Evolutionary conservation across 2,797 vertebrate genomes (phyloP), one percentile per base, ranked within the genome.

Genomic region (Sebastes dallii): DNA sequence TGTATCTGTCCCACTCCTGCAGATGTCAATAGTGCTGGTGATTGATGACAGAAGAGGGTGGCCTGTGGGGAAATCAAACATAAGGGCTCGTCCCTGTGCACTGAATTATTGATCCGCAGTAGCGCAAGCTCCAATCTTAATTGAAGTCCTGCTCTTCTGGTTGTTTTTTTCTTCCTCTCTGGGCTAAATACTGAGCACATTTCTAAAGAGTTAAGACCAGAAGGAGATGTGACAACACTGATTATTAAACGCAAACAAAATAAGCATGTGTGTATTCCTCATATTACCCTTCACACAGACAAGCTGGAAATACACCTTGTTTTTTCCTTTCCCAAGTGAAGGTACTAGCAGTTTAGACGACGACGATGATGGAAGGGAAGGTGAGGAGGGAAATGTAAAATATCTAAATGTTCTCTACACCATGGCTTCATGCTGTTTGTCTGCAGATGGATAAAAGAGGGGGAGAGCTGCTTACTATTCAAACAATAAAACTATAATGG

Each of bases 21-120:
- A 74, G 16, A 18, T 10, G 78, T 86, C 91, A 78, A 85, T 84
- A 79, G 16, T 1, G 14, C 13, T 39, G 56, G 42, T 81, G 82
- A 89, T 66, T 79, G 79, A 91, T 66, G 79, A 71, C 29, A 42
- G 61, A 24, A 18, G 27, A 20, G 8, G 42, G 68, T 6, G 62
- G 82, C 42, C 82, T 34, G 30, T 22, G 52, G 88, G 86, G 85
- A 87, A 91, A 91, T 91, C 79, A 84, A 78, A 69, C 61, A 18
- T n/a, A 60, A 67, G 13, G 52, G 46, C 65, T 69, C 13, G 52
- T 87, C 77, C 66, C 74, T 62, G 76, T 20, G 75, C 60, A 25
- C 36, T 69, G 73, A 78, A 76, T 76, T 84, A 91, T 86, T 87
- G 86, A 88, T 89, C 60, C 25, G 3, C 20, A 52, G 20, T 5